Percentiles rank a stretch among this genome's conserved stretches.
Evolutionary conservation across 2,888 invertebrate genomes (phyloP).

Genomic region (Lithodes maja): DNA sequence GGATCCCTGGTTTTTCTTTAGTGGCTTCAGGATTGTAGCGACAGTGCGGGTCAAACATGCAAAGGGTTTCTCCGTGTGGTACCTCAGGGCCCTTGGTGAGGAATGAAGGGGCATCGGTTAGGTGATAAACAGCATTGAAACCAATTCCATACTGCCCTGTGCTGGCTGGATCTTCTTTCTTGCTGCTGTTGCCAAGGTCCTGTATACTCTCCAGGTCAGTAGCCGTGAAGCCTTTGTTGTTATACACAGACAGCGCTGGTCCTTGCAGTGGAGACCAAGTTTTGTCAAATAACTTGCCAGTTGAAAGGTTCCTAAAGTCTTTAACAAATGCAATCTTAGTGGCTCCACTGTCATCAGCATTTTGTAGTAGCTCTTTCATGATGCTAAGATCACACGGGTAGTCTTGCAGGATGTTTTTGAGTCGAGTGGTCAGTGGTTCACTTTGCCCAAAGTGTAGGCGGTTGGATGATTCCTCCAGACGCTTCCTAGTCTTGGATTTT

Average conservation of each 20-base stretch:
- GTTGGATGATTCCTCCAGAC: conserved; percentile 25
- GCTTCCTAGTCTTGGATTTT: conserved; percentile 38
- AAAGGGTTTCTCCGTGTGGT: conserved; percentile 42
- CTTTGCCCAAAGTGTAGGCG: conserved; percentile 48
- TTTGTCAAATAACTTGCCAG: conserved; percentile 35
- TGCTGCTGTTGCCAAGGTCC: conserved; percentile 43
- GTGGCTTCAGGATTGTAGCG: conserved; percentile 35
- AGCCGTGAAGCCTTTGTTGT: conserved; percentile 47
- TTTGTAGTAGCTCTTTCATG: conserved; percentile 53
- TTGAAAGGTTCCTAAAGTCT: conserved; percentile 36
- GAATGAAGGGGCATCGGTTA: conserved; percentile 54
- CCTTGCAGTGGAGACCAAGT: conserved; percentile 40
- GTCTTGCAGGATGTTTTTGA: conserved; percentile 40
- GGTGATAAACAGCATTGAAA: conserved; percentile 54
- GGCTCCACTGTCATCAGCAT: conserved; percentile 55
- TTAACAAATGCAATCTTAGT: conserved; percentile 38
- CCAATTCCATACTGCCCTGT: conserved; percentile 58
- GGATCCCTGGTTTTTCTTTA: no score
- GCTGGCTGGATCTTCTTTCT: conserved; percentile 36
- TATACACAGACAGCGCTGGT: conserved; percentile 46
- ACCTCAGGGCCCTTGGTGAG: conserved; percentile 40
- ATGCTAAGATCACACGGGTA: conserved; percentile 48
- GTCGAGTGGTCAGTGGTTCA: conserved; percentile 41
- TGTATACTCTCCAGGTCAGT: conserved; percentile 43
- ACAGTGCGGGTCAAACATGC: conserved; percentile 58